Conservation (phyloP, 1,140 invertebrate species). For the Nasonia vitripennis region DNA sequence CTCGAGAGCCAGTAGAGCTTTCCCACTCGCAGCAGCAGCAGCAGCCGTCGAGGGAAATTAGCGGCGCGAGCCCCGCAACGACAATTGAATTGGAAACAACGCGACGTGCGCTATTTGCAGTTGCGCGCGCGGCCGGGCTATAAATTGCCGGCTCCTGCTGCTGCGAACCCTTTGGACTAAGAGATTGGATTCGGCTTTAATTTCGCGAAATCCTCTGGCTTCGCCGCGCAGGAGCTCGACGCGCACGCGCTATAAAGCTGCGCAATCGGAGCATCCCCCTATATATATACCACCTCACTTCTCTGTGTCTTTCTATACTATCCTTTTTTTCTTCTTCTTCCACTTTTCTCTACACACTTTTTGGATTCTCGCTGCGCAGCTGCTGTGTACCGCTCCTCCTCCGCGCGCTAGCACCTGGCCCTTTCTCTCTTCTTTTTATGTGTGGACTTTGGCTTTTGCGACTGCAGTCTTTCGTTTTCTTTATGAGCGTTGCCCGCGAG, state of each 20-base stretch:
- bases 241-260: not conserved
- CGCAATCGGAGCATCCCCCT: not conserved
- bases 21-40: not conserved
- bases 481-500: not conserved
- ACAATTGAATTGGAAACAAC: conserved; percentile 59
- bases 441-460: not conserved
- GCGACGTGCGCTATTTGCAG: conserved; percentile 52
- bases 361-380: not conserved
- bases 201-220: not conserved
- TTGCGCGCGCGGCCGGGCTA: conserved; percentile 11
- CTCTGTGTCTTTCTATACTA: not conserved
- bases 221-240: conserved; percentile 21
- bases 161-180: conserved; percentile 1
- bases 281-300: not conserved
- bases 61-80: conserved; percentile 50
- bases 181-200: conserved; percentile 45
- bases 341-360: not conserved
- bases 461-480: not conserved
- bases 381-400: not conserved
- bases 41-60: conserved; percentile 55
- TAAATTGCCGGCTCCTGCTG: conserved; percentile 23
- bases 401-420: not conserved
- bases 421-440: not conserved
- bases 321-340: not conserved
- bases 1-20: not conserved